Percentiles rank a stretch among this genome's conserved stretches.
phyloP scores from a whole-genome alignment of 1,140 invertebrate genomes.

The Parasteatoda tepidariorum region DNA sequence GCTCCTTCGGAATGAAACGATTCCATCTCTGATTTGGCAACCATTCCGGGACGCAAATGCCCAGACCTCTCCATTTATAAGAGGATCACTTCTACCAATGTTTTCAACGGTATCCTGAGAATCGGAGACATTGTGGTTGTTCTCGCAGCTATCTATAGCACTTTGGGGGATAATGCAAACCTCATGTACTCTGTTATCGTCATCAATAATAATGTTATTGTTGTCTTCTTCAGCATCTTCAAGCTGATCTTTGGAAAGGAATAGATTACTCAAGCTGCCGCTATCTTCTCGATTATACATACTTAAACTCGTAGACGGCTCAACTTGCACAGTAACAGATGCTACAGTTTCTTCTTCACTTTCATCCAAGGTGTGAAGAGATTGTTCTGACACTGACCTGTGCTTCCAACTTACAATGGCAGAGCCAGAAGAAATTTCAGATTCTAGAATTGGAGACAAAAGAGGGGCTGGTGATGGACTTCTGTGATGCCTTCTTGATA shows the following conservation, averaged over 20 bases:
- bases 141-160: not conserved
- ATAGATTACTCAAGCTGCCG: slow-evolving; percentile 53
- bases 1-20: slow-evolving; percentile 37
- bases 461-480: slow-evolving; percentile 52
- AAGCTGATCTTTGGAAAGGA: slow-evolving; percentile 42
- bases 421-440: slow-evolving; percentile 54
- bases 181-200: slow-evolving; percentile 42
- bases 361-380: slow-evolving; percentile 44
- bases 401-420: slow-evolving; percentile 57
- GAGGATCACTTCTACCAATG: not conserved
- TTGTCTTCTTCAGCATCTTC: slow-evolving; percentile 27
- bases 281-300: slow-evolving; percentile 50
- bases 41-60: slow-evolving; percentile 50
- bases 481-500: slow-evolving; percentile 14
- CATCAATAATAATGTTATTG: slow-evolving; percentile 38
- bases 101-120: slow-evolving; percentile 18
- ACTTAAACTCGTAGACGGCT: not conserved
- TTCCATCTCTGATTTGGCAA: slow-evolving; percentile 15
- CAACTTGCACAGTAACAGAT: slow-evolving; percentile 24
- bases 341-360: slow-evolving; percentile 28
- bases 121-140: slow-evolving; percentile 16
- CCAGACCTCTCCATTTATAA: slow-evolving; percentile 48
- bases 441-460: slow-evolving; percentile 49
- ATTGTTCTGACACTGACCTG: slow-evolving; percentile 56
- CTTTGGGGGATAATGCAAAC: slow-evolving; percentile 44